These are phyloP conservation scores for Brachyhypopomus gauderio DNA, from an alignment of 2,113 vertebrate species.

Conservation along the genomic window DNA sequence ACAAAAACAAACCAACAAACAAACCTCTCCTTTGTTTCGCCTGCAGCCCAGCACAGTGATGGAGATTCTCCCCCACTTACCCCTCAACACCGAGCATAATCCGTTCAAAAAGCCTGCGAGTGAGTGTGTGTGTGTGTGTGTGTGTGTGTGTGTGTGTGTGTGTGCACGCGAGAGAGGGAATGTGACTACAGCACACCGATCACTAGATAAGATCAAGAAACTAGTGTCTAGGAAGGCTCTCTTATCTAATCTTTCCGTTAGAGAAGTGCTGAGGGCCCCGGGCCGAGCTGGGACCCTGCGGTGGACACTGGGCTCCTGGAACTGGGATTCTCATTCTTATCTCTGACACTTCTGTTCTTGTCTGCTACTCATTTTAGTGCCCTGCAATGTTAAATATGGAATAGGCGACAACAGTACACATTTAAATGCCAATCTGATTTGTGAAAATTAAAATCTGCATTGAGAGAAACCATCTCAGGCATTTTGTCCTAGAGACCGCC, in stretches of 20 bases:
- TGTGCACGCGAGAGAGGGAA: background rate
- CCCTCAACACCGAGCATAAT: constrained; percentile 11
- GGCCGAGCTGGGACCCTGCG: background rate
- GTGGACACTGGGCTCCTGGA: too few relatives aligned
- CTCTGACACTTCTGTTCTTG: background rate
- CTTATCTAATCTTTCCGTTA: constrained; percentile 30
- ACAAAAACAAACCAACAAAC: too few relatives aligned
- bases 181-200: constrained; percentile 9
- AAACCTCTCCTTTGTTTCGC: too few relatives aligned
- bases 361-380: background rate
- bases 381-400: too few relatives aligned
- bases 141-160: background rate
- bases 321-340: background rate
- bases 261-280: background rate
- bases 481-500: too few relatives aligned
- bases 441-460: too few relatives aligned
- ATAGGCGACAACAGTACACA: too few relatives aligned
- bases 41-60: background rate
- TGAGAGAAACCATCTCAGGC: too few relatives aligned
- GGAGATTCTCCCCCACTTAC: background rate
- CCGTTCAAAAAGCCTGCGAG: background rate
- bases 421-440: too few relatives aligned
- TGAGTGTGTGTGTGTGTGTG: too few relatives aligned
- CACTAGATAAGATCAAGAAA: constrained; percentile 24
- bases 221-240: constrained; percentile 1